Evolutionary conservation across 1,140 invertebrate genomes (phyloP), one percentile per base, ranked within the genome.

Genomic region (Drosophila nebulosa): DNA sequence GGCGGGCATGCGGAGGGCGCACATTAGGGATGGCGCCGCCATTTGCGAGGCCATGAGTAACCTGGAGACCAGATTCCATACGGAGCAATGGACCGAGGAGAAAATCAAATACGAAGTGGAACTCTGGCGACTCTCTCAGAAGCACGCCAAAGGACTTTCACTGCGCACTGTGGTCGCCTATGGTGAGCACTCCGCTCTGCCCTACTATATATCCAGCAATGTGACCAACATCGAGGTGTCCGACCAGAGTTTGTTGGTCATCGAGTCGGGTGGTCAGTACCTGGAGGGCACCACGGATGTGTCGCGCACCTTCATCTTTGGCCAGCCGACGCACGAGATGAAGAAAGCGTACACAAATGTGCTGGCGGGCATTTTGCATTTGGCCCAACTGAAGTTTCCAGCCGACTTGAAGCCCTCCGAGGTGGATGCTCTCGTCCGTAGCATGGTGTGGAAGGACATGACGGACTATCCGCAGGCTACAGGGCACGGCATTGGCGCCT

Each of bases 221-320:
- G 94, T 94, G 18, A 97, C 97, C 6, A 95, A 96, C 84, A 91
- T 93, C 50, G 78, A 91, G n/a, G 94, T 99, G 4, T 94, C 93
- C 14, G 94, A 93, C 26, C 93, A 94, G 67, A 95, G 94, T 30
- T 94, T 95, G 0, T 76, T 96, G 24, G 93, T 96, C 2, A 93
- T 96, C 46, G 95, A 95, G 73, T 96, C 95, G 0, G 95, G 95
- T 14, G 95, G 95, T 27, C 95, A 96, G 89, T 96, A 96, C 90
- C 92, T 93, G 67, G 97, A 98, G 92, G 98, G 98, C 35, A 99
- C 98, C 1, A 99, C 98, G 0, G 97, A 98, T 86, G 95, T 99
- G 0, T 98, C 98, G 0, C 93, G 98, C 64, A 99, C 98, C 0
- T 92, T 99, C 5, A 97, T 98, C 91, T 97, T 96, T 86, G 97